Evolutionary conservation across 2,113 vertebrate species (phyloP).

Genomic region (Seriola quinqueradiata): DNA sequence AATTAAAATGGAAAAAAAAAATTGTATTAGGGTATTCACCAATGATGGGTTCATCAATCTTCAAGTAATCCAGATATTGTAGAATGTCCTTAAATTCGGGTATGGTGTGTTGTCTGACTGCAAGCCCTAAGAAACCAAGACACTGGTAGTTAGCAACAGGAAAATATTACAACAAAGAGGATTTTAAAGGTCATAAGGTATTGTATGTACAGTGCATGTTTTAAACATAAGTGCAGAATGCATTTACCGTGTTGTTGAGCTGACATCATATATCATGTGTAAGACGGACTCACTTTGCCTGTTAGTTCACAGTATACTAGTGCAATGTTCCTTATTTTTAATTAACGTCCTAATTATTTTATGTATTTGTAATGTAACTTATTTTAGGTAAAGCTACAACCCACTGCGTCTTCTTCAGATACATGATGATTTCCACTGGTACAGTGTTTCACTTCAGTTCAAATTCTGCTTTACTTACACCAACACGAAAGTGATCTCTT

Average conservation of each 20-base stretch:
- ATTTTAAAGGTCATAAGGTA: background rate
- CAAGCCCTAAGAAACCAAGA: conserved; percentile 74
- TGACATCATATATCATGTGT: background rate
- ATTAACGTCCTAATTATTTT: background rate
- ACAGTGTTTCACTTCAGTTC: background rate
- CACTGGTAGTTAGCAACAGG: conserved; percentile 15
- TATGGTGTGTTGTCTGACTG: conserved; percentile 40
- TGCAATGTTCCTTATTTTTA: background rate
- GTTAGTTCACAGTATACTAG: background rate
- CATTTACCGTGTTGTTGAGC: background rate
- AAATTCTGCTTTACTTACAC: conserved; percentile 29
- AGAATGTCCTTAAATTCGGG: conserved; percentile 78
- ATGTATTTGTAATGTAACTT: too few relatives aligned
- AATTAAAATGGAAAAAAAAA: background rate
- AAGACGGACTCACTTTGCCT: background rate
- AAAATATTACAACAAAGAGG: background rate
- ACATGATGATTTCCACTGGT: background rate
- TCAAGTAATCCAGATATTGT: conserved; percentile 82
- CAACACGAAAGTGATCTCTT: background rate
- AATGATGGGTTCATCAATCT: conserved; percentile 85
- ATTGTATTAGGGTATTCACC: conserved; percentile 67
- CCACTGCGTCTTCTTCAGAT: background rate
- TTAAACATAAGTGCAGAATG: background rate
- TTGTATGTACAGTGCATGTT: background rate
- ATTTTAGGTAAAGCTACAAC: background rate